Conservation (phyloP, 2,888 invertebrate species). For the Amblyjoppa fuscipennis region DNA sequence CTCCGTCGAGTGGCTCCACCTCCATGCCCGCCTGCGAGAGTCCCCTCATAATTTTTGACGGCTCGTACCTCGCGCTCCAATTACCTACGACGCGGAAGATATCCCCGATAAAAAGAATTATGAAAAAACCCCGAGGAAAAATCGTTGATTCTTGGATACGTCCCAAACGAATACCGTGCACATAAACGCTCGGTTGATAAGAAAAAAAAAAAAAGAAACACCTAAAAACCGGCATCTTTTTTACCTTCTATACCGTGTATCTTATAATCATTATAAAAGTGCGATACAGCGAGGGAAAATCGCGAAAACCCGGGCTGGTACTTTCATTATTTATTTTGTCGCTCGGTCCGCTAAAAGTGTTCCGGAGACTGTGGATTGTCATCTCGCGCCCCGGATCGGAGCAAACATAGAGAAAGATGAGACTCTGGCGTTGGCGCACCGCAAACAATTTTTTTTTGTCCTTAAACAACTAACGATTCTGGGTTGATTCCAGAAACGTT, state of each 20-base stretch:
- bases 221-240: neutral
- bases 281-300: neutral
- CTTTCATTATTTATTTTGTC: conserved; percentile 11
- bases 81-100: conserved; percentile 39
- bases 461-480: conserved; percentile 51
- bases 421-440: conserved; percentile 19
- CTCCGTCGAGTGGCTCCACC: conserved; percentile 1
- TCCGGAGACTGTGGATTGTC: conserved; percentile 35
- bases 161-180: conserved; percentile 45
- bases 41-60: conserved; percentile 39
- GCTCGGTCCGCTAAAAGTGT: neutral
- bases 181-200: neutral
- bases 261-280: conserved; percentile 12
- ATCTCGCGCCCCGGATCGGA: conserved; percentile 31
- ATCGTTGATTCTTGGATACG: conserved; percentile 47
- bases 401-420: conserved; percentile 32
- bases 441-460: conserved; percentile 51
- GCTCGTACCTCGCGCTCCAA: conserved; percentile 1
- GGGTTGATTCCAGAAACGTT: conserved; percentile 52
- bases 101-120: conserved; percentile 33
- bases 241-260: neutral
- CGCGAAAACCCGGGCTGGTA: neutral
- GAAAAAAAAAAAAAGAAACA: neutral
- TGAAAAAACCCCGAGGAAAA: conserved; percentile 22
- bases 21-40: neutral